Evolutionary conservation across 2,888 invertebrate species (phyloP).

Genomic region (Operophtera brumata): DNA sequence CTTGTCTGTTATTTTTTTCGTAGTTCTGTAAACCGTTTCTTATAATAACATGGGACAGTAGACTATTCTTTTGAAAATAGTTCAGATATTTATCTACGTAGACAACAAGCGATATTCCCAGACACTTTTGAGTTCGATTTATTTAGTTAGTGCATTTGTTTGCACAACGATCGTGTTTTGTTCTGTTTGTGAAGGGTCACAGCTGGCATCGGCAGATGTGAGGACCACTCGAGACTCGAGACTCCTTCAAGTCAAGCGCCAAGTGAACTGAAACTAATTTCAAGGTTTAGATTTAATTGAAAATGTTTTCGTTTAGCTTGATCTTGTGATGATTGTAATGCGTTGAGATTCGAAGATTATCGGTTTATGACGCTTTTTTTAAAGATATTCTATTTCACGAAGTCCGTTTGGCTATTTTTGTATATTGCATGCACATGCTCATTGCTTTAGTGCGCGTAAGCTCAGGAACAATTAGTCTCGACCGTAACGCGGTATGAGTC

Average conservation of each 20-base stretch:
- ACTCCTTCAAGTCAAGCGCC: constrained; percentile 36
- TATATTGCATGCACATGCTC: no score
- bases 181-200: constrained; percentile 28
- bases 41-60: no score
- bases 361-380: neutral
- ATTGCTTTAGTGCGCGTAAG: no score
- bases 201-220: constrained; percentile 39
- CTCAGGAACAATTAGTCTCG: no score
- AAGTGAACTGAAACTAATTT: constrained; percentile 21
- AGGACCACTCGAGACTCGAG: constrained; percentile 37
- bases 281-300: constrained; percentile 18
- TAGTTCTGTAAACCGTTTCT: no score
- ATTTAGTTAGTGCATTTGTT: constrained; percentile 30
- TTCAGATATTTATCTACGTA: constrained; percentile 4
- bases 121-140: constrained; percentile 27
- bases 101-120: constrained; percentile 30
- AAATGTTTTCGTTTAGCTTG: constrained; percentile 12
- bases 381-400: neutral
- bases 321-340: constrained; percentile 13
- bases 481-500: no score
- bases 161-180: constrained; percentile 23
- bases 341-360: neutral
- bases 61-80: neutral
- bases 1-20: no score
- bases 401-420: no score